phyloP scores from a whole-genome alignment of 2,797 vertebrate species.

The Ibycter americanus region DNA sequence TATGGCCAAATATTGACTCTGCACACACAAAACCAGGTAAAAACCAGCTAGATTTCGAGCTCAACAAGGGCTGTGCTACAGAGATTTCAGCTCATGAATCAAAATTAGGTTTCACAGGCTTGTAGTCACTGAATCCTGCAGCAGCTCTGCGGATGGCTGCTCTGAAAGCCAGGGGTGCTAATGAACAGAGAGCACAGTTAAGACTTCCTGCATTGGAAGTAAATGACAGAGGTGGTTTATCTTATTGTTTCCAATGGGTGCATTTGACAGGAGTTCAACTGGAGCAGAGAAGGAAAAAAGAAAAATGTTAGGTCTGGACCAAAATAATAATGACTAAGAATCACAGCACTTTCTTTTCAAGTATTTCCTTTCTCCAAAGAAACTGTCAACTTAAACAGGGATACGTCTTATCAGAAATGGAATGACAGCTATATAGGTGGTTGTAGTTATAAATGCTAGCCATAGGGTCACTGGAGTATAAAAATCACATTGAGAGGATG shows the following conservation, averaged over 20 bases:
- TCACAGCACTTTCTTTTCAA: slow-evolving; percentile 6
- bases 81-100: slow-evolving; percentile 53
- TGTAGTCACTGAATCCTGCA: slow-evolving; percentile 4
- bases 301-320: slow-evolving; percentile 39
- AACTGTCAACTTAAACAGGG: slow-evolving; percentile 37
- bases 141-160: slow-evolving; percentile 56
- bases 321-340: slow-evolving; percentile 55
- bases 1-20: neutral
- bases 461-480: slow-evolving; percentile 41
- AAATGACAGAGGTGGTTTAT: slow-evolving; percentile 73
- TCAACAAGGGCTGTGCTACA: neutral
- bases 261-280: slow-evolving; percentile 63
- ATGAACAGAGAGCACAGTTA: slow-evolving; percentile 55
- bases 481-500: slow-evolving; percentile 37
- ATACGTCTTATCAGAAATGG: neutral
- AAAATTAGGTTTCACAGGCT: slow-evolving; percentile 58
- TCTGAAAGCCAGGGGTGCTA: slow-evolving; percentile 16
- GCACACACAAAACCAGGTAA: neutral
- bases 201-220: slow-evolving; percentile 56
- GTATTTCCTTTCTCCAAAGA: slow-evolving; percentile 10
- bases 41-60: neutral
- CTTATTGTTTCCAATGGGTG: slow-evolving; percentile 69
- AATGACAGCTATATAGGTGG: slow-evolving; percentile 47
- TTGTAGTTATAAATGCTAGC: slow-evolving; percentile 39
- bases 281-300: neutral